Evolutionary conservation across 1,140 invertebrate species (phyloP), one percentile per base, ranked within the genome.

Genomic region (Camponotus vicinus): DNA sequence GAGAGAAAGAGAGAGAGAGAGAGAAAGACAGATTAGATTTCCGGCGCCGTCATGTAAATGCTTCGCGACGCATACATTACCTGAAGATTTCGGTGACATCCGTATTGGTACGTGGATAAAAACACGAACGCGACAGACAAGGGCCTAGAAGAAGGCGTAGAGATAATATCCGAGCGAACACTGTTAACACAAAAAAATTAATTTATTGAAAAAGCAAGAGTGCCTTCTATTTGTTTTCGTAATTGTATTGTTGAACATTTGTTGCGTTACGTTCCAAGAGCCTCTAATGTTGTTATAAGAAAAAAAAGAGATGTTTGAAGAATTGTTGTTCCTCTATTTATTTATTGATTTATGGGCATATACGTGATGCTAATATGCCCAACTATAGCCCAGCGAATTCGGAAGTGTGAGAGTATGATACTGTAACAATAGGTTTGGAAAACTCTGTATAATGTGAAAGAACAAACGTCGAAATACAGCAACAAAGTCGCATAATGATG

Each of bases 151-250:
- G 77, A 80, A 80, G 66, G 34, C 73, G 82, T 90, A 86, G 89
- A 83, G 85, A 88, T 89, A 83, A 83, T 76, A 92, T 89, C 88
- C 70, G 85, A 92, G 90, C 40, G 64, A 70, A 21, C 45, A 49
- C 91, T 90, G 93, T 94, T 92, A 90, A 88, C 88, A 92, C 84
- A 92, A 90, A 92, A 90, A 91, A 86, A 92, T 94, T 94, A 93
- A 94, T 94, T 94, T 94, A 94, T 93, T 92, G 89, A 92, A 92
- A 93, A 92, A 91, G 92, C 89, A 93, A 93, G 94, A 95, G 94
- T 95, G 94, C 94, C 94, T 95, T 95, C 94, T 94, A 94, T 94
- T 95, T 94, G 94, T 95, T 95, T 94, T 91, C 89, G 91, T 95
- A 91, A 91, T 94, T 93, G 92, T 94, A 94, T 94, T 93, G 92